Base-by-base conservation (phyloP, 2,888 invertebrate species). In the Ptychoptera contaminata region DNA sequence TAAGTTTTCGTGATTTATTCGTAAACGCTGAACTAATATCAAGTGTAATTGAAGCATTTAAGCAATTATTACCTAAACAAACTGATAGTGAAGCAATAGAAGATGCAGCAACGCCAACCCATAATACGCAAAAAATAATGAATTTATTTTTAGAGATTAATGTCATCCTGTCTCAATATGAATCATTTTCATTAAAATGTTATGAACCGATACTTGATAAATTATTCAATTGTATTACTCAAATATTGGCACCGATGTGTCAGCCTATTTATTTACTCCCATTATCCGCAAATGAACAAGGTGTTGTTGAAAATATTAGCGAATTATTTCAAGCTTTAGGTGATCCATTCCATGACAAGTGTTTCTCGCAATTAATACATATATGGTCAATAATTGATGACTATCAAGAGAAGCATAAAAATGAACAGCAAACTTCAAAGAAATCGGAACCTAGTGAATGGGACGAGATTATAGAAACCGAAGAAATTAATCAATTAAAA, bases 61-160 rank as follows among this genome's bases (percentile, higher is more conserved):
- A 56, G 40, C 57, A 57, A 6, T 50, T 63, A 6, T 49, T 62
- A 43, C 47, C 55, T 40, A 40, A 45, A 36, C n/a, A 37, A 45
- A 29, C 44, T 46, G 41, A 48, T 46, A 39, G 11, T 37, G 40
- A 32, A 35, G 35, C 53, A 37, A 48, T 48, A 16, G 50, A 53
- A 44, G 46, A 30, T 50, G 37, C 44, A 38, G 47, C 50, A 1
- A 49, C 54, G 5, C 54, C 56, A 11, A 53, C 57, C 15, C 53
- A 56, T 42, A 55, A 56, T 44, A 56, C 57, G 38, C 53, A 57
- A 35, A 62, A 62, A 48, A 58, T 58, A n/a, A 62, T 63, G 53
- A 61, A 58, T 45, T 57, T 61, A 40, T 66, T 65, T 49, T 53
- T 66, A 43, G 65, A 66, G 47, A 62, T 65, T 35, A 61, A 62